Conservation (phyloP, 2,888 invertebrate species). For the Monoplex corrugatus region DNA sequence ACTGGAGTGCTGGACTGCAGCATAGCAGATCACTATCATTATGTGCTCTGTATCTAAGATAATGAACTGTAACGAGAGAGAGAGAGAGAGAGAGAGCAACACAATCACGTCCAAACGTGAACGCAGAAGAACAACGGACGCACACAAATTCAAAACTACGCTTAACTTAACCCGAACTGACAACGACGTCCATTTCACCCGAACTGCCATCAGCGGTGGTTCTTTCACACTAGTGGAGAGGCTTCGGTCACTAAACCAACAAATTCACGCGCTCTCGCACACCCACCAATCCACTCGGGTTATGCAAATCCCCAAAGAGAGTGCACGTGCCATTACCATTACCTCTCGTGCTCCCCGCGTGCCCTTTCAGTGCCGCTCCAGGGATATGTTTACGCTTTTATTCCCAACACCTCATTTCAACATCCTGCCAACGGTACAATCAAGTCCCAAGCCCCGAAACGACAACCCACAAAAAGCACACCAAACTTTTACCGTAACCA, state of each 20-base stretch:
- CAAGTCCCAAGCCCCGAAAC: not conserved
- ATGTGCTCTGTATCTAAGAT: too few relatives aligned
- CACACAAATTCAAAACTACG: not conserved
- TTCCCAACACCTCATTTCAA: not conserved
- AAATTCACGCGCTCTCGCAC: conserved; percentile 11
- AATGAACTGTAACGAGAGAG: too few relatives aligned
- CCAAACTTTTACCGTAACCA: not conserved
- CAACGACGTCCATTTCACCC: too few relatives aligned
- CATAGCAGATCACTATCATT: too few relatives aligned
- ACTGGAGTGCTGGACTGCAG: too few relatives aligned
- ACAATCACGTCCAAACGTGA: not conserved
- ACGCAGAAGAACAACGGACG: not conserved
- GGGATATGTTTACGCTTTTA: conserved; percentile 20
- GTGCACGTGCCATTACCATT: not conserved
- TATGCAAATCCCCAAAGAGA: not conserved
- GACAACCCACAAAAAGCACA: not conserved
- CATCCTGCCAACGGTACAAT: not conserved
- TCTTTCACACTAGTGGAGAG: not conserved
- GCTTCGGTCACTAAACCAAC: conserved; percentile 1
- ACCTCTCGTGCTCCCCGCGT: not conserved
- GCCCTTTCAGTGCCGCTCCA: not conserved
- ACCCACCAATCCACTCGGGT: not conserved
- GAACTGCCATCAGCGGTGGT: not conserved
- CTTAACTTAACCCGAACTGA: too few relatives aligned
- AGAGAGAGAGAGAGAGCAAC: too few relatives aligned